Evolutionary conservation across 2,797 vertebrate genomes (phyloP).

Genomic region (Gallinago nigripennis): DNA sequence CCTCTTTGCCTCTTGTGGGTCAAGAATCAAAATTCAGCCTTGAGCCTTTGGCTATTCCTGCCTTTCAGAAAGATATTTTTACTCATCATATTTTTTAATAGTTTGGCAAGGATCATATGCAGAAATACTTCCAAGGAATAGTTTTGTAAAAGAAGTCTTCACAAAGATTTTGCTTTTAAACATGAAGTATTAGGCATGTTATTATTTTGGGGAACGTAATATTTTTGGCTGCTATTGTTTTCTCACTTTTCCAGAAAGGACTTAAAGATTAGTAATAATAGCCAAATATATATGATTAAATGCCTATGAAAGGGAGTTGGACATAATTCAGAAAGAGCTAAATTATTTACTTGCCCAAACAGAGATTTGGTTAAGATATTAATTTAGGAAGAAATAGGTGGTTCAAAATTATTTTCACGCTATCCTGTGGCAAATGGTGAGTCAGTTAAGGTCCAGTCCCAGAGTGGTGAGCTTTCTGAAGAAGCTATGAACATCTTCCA

Average conservation of each 20-base stretch:
- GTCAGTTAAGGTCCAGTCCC: neutral
- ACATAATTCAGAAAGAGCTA: neutral
- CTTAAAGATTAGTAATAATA: neutral
- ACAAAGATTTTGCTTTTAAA: neutral
- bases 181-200: neutral
- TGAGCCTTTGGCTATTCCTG: neutral
- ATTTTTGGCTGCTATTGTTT: neutral
- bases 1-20: neutral
- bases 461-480: neutral
- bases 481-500: neutral
- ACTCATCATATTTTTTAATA: neutral
- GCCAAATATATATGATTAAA: neutral
- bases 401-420: neutral
- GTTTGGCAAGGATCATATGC: neutral
- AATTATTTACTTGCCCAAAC: neutral
- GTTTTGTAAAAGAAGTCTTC: neutral
- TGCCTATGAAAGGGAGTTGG: neutral
- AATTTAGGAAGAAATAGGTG: neutral
- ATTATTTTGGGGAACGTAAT: neutral
- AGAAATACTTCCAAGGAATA: neutral
- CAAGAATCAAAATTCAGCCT: neutral
- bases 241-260: neutral
- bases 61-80: neutral
- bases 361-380: neutral
- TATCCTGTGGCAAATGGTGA: neutral